Base-by-base conservation (phyloP, 2,888 invertebrate genomes). In the Drosophila fungiperda region DNA sequence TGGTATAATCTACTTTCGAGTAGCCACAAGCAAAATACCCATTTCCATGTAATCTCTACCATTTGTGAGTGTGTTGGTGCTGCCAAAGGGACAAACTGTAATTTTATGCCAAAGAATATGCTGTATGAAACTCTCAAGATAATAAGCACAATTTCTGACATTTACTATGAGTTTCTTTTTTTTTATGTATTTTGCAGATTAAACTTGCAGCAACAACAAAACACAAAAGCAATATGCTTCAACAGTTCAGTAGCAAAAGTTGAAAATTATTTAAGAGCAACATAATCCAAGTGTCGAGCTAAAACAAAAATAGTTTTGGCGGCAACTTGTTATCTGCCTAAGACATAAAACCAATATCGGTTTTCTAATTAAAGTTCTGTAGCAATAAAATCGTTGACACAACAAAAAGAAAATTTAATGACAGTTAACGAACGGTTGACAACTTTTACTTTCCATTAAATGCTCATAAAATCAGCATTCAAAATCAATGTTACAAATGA, bases 21-120 rank as follows among this genome's bases (percentile, higher is more conserved):
- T 83, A 83, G 86, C 86, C 86, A 88, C 86, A 87, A 86, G 87
- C 87, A 83, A 87, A 83, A 87, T 84, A 86, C 72, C 82, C 87
- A 83, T 83, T 85, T 78, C 80, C 77, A 54, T 78, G 73, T 78
- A 85, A 87, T 85, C 82, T 74, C 48, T 33, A 33, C 55, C 68
- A 66, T 71, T 55, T 53, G 61, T 71, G 67, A 35, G 52, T 35
- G 12, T 53, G 38, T 55, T 40, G 68, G 40, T 69, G 60, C 70
- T 78, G 58, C 60, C 60, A 66, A 61, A 63, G 76, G 80, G 75
- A 75, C 73, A 80, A 86, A 83, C 82, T 82, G 83, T 86, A 87
- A 87, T 88, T 83, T 88, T 87, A 87, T 87, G 86, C 88, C 82
- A 88, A 87, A 77, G 73, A 76, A 85, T 82, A 82, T 82, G 76